Base-by-base conservation (phyloP, 2,113 vertebrate species). In the Ammodytes marinus region DNA sequence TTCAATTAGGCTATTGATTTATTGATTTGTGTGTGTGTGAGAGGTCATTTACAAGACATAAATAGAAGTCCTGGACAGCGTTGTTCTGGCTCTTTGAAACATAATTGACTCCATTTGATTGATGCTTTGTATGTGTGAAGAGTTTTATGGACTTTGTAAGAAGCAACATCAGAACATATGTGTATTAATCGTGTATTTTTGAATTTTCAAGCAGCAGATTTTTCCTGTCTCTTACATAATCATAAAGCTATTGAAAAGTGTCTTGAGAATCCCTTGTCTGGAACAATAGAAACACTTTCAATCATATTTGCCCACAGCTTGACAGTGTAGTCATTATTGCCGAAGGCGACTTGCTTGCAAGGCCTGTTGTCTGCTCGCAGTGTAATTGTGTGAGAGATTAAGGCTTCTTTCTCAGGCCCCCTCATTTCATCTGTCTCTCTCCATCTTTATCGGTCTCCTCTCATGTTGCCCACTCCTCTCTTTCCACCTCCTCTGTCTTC, bases 351-450 rank as follows among this genome's bases (percentile, higher is more conserved):
- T 39, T 59, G 55, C 64, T 69, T 47, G 59, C 12, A 15, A 73
- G 19, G 45, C 35, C 74, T 19, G 19, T 58, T 9, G 50, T 87
- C 49, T 79, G 63, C 69, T 76, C 7, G 13, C 50, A 57, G 81
- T 74, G 69, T 85, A 76, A 86, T 69, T 74, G 60, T 46, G 35
- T 52, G 15, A 47, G 64, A 67, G 64, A 76, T n/a, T 57, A 75
- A n/a, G 54, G 54, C 59, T 83, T 89, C 59, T 83, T 89, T 73
- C 50, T 57, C 55, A 9, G 61, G 39, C 49, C n/a, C 73, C 40
- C 54, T 78, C 74, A 75, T 70, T 75, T 84, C 70, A 64, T 64
- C 74, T 43, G 42, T 69, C 60, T 52, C 37, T 74, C 65, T 63
- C 45, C 57, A 35, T 69, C 43, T 50, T 39, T 37, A 35, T 54